Conservation (phyloP, 2,113 vertebrate genomes). For the Lampris megalopsis region DNA sequence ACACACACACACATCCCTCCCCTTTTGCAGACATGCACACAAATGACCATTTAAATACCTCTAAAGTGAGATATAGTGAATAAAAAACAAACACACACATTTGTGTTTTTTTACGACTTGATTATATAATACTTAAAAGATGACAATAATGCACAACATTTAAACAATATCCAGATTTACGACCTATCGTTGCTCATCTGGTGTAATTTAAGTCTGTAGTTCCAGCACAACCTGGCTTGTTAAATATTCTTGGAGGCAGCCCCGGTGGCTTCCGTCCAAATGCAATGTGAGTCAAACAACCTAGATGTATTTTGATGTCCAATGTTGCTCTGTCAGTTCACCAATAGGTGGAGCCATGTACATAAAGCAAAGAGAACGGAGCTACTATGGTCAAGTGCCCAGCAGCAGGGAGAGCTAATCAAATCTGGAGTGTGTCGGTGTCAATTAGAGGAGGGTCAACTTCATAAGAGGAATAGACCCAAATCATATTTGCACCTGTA, state of each 20-base stretch:
- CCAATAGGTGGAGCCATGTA: constrained; percentile 81
- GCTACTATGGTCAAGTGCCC: constrained; percentile 63
- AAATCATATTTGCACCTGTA: constrained; percentile 74
- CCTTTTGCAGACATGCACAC: neutral
- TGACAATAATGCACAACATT: constrained; percentile 8
- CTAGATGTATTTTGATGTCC: constrained; percentile 19
- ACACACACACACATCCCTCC: neutral
- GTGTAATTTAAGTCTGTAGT: constrained; percentile 27
- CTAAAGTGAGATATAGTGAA: neutral
- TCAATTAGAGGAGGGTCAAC: constrained; percentile 77
- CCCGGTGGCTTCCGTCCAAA: constrained; percentile 40
- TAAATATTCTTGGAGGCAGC: constrained; percentile 50
- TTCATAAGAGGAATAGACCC: constrained; percentile 74
- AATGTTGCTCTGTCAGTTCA: constrained; percentile 32
- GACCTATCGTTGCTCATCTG: neutral
- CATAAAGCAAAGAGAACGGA: constrained; percentile 68
- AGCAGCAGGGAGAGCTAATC: constrained; percentile 74
- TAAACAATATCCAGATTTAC: constrained; percentile 1
- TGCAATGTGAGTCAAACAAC: constrained; percentile 38
- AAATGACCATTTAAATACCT: neutral
- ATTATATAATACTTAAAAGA: constrained; percentile 7
- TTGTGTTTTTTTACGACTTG: neutral
- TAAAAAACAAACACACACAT: neutral
- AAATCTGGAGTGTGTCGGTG: constrained; percentile 75
- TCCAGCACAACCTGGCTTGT: constrained; percentile 19